Evolutionary conservation across 2,888 invertebrate genomes (phyloP).

Genomic region (Melikaiella ostensackeni): DNA sequence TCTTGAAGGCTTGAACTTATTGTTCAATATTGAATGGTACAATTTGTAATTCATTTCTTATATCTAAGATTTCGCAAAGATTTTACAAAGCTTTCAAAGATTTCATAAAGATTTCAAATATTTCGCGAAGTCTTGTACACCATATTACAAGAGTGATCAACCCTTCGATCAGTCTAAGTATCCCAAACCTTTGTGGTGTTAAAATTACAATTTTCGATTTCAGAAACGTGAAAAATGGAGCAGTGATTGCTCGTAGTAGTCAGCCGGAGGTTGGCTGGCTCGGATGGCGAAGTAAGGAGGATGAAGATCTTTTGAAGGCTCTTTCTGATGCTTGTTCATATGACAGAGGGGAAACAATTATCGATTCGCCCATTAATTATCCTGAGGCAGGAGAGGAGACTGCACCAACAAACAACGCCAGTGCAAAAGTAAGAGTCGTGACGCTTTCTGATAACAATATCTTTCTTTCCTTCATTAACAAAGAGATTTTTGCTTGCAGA

Average conservation of each 20-base stretch:
- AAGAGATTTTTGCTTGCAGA: conserved; percentile 74
- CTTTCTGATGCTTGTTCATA: conserved; percentile 89
- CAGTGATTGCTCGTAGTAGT: conserved; percentile 95
- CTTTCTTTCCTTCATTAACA: conserved; percentile 6
- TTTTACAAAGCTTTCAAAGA: too few relatives aligned
- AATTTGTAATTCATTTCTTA: too few relatives aligned
- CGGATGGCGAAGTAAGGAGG: conserved; percentile 93
- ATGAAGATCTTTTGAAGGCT: conserved; percentile 92
- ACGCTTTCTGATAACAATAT: conserved; percentile 21
- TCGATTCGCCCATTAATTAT: conserved; percentile 69
- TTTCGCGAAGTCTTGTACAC: too few relatives aligned
- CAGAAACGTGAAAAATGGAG: conserved; percentile 91
- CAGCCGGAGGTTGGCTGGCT: conserved; percentile 98
- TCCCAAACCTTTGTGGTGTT: background rate
- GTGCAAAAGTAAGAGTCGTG: conserved; percentile 46
- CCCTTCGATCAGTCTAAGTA: too few relatives aligned
- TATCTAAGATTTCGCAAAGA: too few relatives aligned
- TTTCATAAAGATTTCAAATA: too few relatives aligned
- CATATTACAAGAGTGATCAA: too few relatives aligned
- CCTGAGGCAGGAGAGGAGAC: conserved; percentile 66
- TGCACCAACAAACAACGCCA: conserved; percentile 62
- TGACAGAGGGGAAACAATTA: conserved; percentile 80
- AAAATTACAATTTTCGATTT: conserved; percentile 25
- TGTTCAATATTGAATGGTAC: too few relatives aligned
- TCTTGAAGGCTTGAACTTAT: too few relatives aligned